Evolutionary conservation across 2,113 vertebrate species (phyloP), one percentile per base, ranked within the genome.

Genomic region (Carassius carassius): DNA sequence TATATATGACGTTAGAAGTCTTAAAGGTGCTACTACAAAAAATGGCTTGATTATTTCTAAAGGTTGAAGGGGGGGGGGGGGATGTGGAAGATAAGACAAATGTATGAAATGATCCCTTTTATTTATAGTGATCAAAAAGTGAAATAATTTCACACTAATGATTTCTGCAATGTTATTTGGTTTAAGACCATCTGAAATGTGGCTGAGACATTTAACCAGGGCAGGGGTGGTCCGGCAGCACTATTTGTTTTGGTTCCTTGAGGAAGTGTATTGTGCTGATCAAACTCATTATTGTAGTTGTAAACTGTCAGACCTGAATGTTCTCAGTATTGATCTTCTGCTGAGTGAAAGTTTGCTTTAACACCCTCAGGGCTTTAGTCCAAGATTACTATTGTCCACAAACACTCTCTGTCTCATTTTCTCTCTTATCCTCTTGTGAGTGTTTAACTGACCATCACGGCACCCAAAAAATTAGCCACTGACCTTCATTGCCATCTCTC

Each of bases 241-340:
- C 58, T 85, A 76, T 86, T 88, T 88, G 84, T 84, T 85, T 74
- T 62, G 67, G 62, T 84, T 78, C 72, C 84, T 65, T 75, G 49
- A 76, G 69, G 81, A 79, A 63, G 77, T 41, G 54, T 88, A 82
- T 84, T 84, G 69, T 65, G 63, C 87, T 88, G 87, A 88, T 88
- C 86, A 88, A 86, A 88, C 85, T 82, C 85, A 88, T 88, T 88
- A 88, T 86, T 88, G 83, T 82, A 60, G 82, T 88, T 88, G 87
- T 88, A 88, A 88, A 88, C 85, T 85, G 86, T 85, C 82, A 84
- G 78, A 78, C 54, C 82, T 86, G 85, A 88, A 79, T 86, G 85
- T 88, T 88, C 87, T 82, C 63, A 29, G 62, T 88, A 88, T 88
- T 86, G 87, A 88, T 88, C 70, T 62, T 80, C 78, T 77, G 78